phyloP scores from a whole-genome alignment of 2,888 invertebrate species.

The Volucella inanis region DNA sequence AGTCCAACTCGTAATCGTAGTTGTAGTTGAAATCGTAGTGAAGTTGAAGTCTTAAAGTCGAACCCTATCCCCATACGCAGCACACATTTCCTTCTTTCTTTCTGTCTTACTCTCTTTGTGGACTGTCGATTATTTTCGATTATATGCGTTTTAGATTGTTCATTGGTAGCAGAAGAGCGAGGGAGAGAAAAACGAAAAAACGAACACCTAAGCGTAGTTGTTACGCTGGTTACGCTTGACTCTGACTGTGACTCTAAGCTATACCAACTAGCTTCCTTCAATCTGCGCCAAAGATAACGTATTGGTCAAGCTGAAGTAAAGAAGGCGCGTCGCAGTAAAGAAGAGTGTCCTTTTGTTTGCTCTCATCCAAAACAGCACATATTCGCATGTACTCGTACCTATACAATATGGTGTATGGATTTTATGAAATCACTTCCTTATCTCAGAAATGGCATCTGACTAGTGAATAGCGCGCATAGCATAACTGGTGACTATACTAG shows the following conservation, averaged over 20 bases:
- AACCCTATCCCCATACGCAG: slow-evolving; percentile 60
- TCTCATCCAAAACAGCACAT: slow-evolving; percentile 9
- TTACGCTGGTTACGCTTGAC: slow-evolving; percentile 16
- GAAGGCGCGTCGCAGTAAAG: not conserved
- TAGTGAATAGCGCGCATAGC: slow-evolving; percentile 49
- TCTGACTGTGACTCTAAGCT: not conserved
- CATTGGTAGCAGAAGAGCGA: slow-evolving; percentile 15
- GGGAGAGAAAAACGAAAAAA: slow-evolving; percentile 6
- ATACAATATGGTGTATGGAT: slow-evolving; percentile 72
- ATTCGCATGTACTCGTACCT: not conserved
- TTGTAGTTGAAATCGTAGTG: slow-evolving; percentile 7
- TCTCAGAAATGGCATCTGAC: slow-evolving; percentile 73
- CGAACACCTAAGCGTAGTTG: too few species aligned
- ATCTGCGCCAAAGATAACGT: slow-evolving; percentile 69
- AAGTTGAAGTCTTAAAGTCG: slow-evolving; percentile 20
- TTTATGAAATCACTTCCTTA: slow-evolving; percentile 75
- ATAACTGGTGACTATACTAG: slow-evolving; percentile 23
- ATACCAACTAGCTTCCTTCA: slow-evolving; percentile 51
- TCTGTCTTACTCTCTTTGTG: slow-evolving; percentile 6
- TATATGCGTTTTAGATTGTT: slow-evolving; percentile 74
- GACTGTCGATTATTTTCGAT: slow-evolving; percentile 72
- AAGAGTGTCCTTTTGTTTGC: slow-evolving; percentile 59
- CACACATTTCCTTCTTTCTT: slow-evolving; percentile 33
- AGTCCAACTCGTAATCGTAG: slow-evolving; percentile 4
- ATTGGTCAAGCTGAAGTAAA: slow-evolving; percentile 45